Percentiles rank a stretch among this genome's conserved stretches.
These are phyloP conservation scores for Myotis yumanensis DNA, from an alignment of 2,113 vertebrate species.

Conservation along the genomic window DNA sequence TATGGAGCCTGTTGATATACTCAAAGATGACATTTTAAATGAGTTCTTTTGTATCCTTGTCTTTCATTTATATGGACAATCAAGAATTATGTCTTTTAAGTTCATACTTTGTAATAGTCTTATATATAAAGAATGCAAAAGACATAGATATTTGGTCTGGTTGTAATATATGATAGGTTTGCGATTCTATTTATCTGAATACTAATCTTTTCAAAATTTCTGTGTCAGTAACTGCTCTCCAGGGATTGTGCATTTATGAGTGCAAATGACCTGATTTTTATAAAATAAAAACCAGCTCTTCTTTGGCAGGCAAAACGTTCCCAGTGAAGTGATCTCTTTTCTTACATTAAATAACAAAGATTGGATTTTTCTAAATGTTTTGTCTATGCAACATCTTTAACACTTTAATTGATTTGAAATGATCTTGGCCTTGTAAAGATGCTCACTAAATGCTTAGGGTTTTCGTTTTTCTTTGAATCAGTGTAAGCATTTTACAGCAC, in stretches of 20 bases:
- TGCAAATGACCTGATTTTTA: conserved; percentile 47
- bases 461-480: conserved; percentile 35
- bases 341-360: conserved; percentile 59
- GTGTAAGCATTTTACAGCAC: conserved; percentile 12
- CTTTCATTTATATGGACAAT: conserved; percentile 36
- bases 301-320: conserved; percentile 47
- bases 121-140: neutral
- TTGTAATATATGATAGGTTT: neutral
- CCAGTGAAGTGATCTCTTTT: conserved; percentile 53
- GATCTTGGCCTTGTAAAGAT: conserved; percentile 23
- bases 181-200: conserved; percentile 20
- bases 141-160: neutral
- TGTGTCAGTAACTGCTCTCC: conserved; percentile 26
- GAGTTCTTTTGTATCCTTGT: conserved; percentile 35
- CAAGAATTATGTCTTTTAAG: neutral
- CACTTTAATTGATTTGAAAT: conserved; percentile 61
- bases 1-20: neutral
- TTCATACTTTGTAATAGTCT: neutral
- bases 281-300: conserved; percentile 64
- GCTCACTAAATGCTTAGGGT: neutral
- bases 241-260: conserved; percentile 13
- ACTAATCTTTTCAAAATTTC: conserved; percentile 47
- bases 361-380: conserved; percentile 55
- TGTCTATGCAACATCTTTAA: conserved; percentile 66
- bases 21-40: neutral